A percentile compares a stretch with the other conserved stretches of the same genome.
Conservation (phyloP, 2,797 vertebrate genomes). For the Platyrinchus mystaceus region DNA sequence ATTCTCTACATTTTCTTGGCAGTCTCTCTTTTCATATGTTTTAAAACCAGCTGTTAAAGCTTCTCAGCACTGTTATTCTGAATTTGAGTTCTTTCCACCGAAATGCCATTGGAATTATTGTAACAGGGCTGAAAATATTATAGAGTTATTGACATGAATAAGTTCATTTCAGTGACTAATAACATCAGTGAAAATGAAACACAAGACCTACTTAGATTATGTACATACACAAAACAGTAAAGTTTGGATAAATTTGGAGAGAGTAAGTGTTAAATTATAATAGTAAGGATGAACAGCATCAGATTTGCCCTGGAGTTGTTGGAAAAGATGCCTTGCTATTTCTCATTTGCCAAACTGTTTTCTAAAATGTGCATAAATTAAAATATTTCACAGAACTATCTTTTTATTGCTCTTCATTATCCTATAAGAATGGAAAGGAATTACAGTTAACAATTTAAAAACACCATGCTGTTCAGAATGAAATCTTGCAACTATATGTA, state of each 20-base stretch:
- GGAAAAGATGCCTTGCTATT: background rate
- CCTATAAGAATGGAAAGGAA: background rate
- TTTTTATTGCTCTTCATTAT: slow-evolving; percentile 31
- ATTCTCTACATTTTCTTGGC: background rate
- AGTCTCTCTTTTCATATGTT: background rate
- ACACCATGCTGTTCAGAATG: background rate
- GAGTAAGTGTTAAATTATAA: slow-evolving; percentile 30
- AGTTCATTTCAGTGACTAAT: background rate
- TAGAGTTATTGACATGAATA: background rate
- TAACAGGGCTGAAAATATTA: background rate
- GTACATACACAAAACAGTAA: background rate
- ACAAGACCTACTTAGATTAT: background rate
- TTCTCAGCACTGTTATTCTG: background rate
- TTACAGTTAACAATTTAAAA: slow-evolving; percentile 19
- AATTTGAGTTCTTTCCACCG: background rate
- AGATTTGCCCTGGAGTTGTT: slow-evolving; percentile 19
- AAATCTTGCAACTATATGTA: background rate
- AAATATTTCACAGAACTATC: slow-evolving; percentile 1
- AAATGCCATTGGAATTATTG: background rate
- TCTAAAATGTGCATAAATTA: slow-evolving; percentile 40
- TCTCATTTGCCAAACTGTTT: slow-evolving; percentile 40
- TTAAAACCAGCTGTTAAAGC: background rate
- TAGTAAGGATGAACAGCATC: background rate
- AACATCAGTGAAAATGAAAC: background rate
- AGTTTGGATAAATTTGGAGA: background rate